Conservation (phyloP, 1,140 invertebrate species). For the Elysia chlorotica region DNA sequence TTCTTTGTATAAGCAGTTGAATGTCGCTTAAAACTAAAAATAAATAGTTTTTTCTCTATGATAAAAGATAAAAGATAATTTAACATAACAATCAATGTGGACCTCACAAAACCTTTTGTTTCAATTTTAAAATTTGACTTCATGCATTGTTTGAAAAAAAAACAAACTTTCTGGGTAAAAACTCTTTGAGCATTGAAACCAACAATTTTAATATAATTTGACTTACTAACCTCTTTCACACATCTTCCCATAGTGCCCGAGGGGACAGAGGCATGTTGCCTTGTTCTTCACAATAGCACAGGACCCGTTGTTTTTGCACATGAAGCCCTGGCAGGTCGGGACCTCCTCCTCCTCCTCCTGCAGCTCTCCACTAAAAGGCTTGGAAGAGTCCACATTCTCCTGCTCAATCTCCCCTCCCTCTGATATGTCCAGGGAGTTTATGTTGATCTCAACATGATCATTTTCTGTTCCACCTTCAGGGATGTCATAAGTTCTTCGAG, state of each 20-base stretch:
- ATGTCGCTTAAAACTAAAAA: no score
- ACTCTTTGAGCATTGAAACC: no score
- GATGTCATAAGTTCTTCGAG: no score
- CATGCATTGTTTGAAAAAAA: no score
- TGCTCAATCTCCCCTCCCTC: background rate
- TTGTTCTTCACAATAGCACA: slow-evolving; percentile 33
- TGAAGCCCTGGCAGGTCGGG: slow-evolving; percentile 43
- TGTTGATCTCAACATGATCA: background rate
- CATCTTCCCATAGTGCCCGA: slow-evolving; percentile 36
- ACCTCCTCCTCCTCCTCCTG: background rate
- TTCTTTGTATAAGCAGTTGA: no score
- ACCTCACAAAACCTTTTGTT: no score
- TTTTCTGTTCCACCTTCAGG: background rate
- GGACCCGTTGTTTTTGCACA: slow-evolving; percentile 46
- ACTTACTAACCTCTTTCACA: slow-evolving; percentile 54
- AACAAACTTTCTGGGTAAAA: no score
- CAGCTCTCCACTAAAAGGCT: background rate
- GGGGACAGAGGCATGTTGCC: slow-evolving; percentile 40
- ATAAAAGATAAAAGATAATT: no score
- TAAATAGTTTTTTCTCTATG: no score
- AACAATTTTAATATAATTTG: no score
- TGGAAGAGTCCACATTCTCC: background rate
- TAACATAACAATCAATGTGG: no score
- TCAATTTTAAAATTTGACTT: no score
- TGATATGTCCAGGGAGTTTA: background rate